Conservation (phyloP, 92 coral and sea anemone genomes). For the Micromussa lordhowensis region DNA sequence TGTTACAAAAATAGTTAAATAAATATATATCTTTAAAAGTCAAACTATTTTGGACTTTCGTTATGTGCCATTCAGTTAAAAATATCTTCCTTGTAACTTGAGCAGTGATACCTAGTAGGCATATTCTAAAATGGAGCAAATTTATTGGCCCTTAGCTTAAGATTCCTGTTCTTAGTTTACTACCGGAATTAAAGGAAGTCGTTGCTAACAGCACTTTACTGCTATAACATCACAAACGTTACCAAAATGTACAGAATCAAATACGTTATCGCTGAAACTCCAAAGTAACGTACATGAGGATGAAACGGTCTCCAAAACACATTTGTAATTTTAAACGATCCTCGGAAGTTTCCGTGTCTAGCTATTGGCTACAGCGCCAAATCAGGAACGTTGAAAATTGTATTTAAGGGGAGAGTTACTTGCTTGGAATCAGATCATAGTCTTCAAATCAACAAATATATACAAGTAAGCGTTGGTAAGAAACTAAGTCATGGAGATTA, state of each 20-base stretch:
- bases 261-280: not conserved
- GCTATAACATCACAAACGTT: not conserved
- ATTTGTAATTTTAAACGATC: constrained; percentile 4
- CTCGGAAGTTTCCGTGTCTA: not conserved
- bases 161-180: not conserved
- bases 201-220: not conserved
- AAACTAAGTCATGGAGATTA: too few species aligned
- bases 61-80: too few species aligned
- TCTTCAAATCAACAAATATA: not conserved
- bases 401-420: not conserved
- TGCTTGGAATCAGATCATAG: not conserved
- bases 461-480: too few species aligned
- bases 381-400: constrained; percentile 15
- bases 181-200: not conserved
- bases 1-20: too few species aligned
- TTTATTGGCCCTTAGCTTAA: not conserved
- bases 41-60: not conserved
- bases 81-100: too few species aligned
- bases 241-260: not conserved
- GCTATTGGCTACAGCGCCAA: constrained; percentile 6
- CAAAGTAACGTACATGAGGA: not conserved
- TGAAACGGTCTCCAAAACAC: not conserved
- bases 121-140: not conserved
- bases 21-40: too few species aligned
- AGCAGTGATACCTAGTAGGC: too few species aligned